These are phyloP conservation scores for Scaptomyza hsui DNA, from an alignment of 1,140 invertebrate species.

Conservation along the genomic window DNA sequence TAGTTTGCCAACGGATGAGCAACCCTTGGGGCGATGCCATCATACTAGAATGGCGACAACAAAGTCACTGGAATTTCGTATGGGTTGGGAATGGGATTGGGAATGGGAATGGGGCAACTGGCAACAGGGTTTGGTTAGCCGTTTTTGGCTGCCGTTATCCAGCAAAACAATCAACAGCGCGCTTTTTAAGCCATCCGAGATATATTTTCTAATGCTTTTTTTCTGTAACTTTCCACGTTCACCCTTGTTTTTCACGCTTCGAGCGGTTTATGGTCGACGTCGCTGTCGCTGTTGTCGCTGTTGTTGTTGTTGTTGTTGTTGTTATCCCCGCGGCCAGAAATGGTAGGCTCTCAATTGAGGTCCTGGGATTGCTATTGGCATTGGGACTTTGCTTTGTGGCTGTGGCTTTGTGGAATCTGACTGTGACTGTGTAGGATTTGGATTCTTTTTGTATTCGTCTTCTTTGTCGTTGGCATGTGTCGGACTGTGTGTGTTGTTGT, in stretches of 20 bases:
- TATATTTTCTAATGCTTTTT: constrained; percentile 82
- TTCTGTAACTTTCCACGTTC: constrained; percentile 79
- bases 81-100: neutral
- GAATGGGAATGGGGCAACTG: neutral
- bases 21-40: constrained; percentile 31
- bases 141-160: constrained; percentile 63
- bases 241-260: constrained; percentile 82
- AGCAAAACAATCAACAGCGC: constrained; percentile 81
- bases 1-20: constrained; percentile 28
- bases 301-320: constrained; percentile 15
- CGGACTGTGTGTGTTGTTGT: constrained; percentile 8
- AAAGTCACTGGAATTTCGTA: constrained; percentile 26
- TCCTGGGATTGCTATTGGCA: constrained; percentile 59
- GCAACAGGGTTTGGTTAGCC: constrained; percentile 46
- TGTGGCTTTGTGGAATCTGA: constrained; percentile 6
- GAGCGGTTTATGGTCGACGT: constrained; percentile 71
- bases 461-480: constrained; percentile 1
- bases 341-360: constrained; percentile 60
- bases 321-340: constrained; percentile 38
- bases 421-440: constrained; percentile 29
- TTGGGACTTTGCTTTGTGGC: constrained; percentile 61
- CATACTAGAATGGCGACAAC: constrained; percentile 35
- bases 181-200: constrained; percentile 80
- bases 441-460: constrained; percentile 33
- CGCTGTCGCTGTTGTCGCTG: constrained; percentile 20